These are phyloP conservation scores for Drosophila neocordata DNA, from an alignment of 1,140 invertebrate species.

Conservation along the genomic window DNA sequence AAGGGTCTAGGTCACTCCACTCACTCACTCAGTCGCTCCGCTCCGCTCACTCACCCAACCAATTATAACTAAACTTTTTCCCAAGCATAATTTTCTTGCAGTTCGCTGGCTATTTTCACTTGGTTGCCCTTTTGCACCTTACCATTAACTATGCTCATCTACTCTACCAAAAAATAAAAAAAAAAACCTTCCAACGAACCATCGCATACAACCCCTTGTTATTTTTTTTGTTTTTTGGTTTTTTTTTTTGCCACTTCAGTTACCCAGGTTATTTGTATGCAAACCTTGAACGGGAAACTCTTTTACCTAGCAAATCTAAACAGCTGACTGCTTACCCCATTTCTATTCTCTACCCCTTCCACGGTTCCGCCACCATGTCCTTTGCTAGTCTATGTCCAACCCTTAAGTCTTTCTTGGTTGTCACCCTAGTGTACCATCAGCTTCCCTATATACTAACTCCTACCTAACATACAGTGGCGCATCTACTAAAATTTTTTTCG, in stretches of 20 bases:
- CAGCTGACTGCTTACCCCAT: slow-evolving; percentile 15
- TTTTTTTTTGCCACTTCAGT: slow-evolving; percentile 19
- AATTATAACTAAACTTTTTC: slow-evolving; percentile 56
- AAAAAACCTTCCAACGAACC: background rate
- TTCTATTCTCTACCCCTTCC: slow-evolving; percentile 3
- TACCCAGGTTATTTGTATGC: slow-evolving; percentile 49
- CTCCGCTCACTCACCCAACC: slow-evolving; percentile 30
- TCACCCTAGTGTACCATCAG: slow-evolving; percentile 24
- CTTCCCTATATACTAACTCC: slow-evolving; percentile 19
- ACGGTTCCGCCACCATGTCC: background rate
- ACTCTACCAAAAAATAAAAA: slow-evolving; percentile 3
- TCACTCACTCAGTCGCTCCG: background rate
- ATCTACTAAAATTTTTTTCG: background rate
- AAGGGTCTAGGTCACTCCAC: slow-evolving; percentile 5
- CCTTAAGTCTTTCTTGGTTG: slow-evolving; percentile 7
- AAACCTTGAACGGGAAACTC: slow-evolving; percentile 36
- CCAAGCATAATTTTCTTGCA: slow-evolving; percentile 54
- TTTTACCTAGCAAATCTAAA: slow-evolving; percentile 13
- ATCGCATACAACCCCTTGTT: slow-evolving; percentile 1
- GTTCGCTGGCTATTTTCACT: slow-evolving; percentile 60
- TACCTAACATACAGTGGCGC: background rate
- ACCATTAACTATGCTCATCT: slow-evolving; percentile 22
- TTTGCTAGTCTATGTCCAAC: background rate
- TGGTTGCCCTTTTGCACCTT: slow-evolving; percentile 39
- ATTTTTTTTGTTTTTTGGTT: too few relatives aligned